These are phyloP conservation scores for Lasiurus cinereus DNA, from an alignment of 2,113 vertebrate species.

Conservation along the genomic window DNA sequence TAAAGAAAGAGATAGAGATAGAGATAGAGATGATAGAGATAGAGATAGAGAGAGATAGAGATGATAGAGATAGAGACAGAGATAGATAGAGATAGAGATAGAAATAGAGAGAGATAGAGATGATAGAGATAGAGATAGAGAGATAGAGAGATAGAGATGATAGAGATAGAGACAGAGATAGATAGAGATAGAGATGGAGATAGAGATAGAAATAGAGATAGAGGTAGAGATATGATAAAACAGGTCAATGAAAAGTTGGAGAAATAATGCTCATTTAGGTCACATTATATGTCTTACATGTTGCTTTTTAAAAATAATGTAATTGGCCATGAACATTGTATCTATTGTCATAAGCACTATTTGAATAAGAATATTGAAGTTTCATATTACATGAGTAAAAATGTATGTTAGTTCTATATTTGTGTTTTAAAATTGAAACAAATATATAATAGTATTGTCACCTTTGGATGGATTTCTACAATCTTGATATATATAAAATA, in stretches of 20 bases:
- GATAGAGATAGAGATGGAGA: too few species aligned
- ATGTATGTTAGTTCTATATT: neutral
- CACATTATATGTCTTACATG: neutral
- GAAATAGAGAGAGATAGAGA: too few species aligned
- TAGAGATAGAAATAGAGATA: too few species aligned
- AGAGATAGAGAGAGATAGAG: too few species aligned
- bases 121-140: too few species aligned
- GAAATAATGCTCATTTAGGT: neutral
- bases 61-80: too few species aligned
- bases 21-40: too few species aligned
- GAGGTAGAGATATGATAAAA: neutral
- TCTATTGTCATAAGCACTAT: neutral
- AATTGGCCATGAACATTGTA: neutral
- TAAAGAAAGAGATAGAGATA: too few species aligned
- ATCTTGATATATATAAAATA: neutral
- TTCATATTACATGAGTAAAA: neutral
- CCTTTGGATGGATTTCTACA: neutral
- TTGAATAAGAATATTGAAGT: conserved; percentile 26
- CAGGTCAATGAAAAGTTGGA: neutral
- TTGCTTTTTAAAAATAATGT: neutral
- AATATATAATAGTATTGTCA: neutral
- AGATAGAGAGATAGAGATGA: too few species aligned
- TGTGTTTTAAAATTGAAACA: conserved; percentile 34
- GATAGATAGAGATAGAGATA: too few species aligned
- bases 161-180: too few species aligned